These are phyloP conservation scores for Charaxes varanes DNA, from an alignment of 1,140 invertebrate genomes.

Conservation along the genomic window DNA sequence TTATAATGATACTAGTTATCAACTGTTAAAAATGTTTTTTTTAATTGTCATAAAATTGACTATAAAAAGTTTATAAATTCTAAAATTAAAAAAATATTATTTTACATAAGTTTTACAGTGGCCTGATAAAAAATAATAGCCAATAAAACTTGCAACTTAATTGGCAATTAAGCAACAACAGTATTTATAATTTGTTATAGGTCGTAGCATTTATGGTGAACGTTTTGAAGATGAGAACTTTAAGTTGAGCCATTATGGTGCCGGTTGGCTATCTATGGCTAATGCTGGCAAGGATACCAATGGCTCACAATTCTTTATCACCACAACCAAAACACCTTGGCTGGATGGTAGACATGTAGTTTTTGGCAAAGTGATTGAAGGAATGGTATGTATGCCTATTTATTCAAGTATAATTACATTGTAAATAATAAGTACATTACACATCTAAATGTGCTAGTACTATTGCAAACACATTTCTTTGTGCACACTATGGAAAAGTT, in stretches of 20 bases:
- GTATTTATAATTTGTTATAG: constrained; percentile 56
- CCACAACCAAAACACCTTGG: constrained; percentile 93
- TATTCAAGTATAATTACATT: background rate
- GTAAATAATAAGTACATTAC: too few species aligned
- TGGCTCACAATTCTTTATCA: constrained; percentile 99
- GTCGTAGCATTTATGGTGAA: constrained; percentile 94
- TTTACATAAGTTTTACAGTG: too few species aligned
- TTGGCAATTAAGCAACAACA: constrained; percentile 1
- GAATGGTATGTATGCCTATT: constrained; percentile 82
- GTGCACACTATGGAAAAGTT: too few species aligned
- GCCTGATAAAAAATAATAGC: constrained; percentile 5
- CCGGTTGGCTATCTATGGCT: constrained; percentile 97
- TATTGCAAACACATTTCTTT: too few species aligned
- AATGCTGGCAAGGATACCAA: constrained; percentile 98
- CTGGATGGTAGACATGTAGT: constrained; percentile 97
- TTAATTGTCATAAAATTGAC: too few species aligned
- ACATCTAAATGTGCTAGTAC: too few species aligned
- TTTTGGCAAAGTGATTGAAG: constrained; percentile 94
- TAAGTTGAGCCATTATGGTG: constrained; percentile 96
- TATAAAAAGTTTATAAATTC: too few species aligned
- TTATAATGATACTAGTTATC: background rate
- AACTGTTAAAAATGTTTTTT: too few species aligned
- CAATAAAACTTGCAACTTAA: background rate
- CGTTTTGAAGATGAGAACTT: constrained; percentile 98
- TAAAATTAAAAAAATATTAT: too few species aligned